phyloP scores from a whole-genome alignment of 64 coral and sea anemone species.

The Trachythela sp. region DNA sequence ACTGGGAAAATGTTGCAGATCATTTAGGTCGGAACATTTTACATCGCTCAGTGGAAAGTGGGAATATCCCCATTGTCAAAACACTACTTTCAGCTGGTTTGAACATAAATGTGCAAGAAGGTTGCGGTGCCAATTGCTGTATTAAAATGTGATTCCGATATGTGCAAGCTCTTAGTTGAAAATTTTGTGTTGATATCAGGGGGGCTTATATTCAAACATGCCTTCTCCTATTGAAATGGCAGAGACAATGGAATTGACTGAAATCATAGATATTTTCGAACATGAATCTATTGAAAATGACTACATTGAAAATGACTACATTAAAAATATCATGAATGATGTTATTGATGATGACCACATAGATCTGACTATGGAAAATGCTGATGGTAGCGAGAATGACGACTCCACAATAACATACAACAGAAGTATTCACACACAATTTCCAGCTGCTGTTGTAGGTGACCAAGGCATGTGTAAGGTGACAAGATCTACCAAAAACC shows the following conservation, averaged over 20 bases:
- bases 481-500: background rate
- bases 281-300: background rate
- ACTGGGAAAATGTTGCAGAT: background rate
- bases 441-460: background rate
- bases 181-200: background rate
- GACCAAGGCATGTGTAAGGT: background rate
- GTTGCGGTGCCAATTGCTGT: constrained; percentile 7
- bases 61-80: background rate
- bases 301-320: background rate
- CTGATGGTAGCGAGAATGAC: too few species aligned
- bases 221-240: constrained; percentile 12
- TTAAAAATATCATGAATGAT: background rate
- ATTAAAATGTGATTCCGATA: background rate
- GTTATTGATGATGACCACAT: background rate
- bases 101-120: background rate
- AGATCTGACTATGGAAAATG: background rate
- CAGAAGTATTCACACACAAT: too few species aligned
- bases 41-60: background rate
- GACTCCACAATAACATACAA: too few species aligned
- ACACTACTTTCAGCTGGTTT: background rate
- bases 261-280: background rate
- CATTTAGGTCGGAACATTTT: constrained; percentile 10
- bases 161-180: background rate
- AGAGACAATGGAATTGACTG: background rate
- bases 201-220: background rate